Conservation (phyloP, 2,113 vertebrate genomes). For the Sander lucioperca region DNA sequence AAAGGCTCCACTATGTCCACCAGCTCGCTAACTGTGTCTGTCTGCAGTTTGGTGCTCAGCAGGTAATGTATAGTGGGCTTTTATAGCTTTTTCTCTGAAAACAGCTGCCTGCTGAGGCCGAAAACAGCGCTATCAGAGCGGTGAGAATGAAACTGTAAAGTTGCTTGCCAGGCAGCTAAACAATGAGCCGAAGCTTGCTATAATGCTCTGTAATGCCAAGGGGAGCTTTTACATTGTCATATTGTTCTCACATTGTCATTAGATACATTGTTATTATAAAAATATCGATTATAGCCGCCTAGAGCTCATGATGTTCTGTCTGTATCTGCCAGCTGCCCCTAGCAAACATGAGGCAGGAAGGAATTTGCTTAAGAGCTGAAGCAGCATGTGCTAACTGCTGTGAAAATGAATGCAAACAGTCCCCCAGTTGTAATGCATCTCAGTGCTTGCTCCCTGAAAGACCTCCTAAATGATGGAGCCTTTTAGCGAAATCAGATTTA, state of each 20-base stretch:
- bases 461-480: conserved; percentile 72
- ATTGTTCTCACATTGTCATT: not conserved
- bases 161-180: not conserved
- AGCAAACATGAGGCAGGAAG: conserved; percentile 39
- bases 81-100: not conserved
- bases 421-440: conserved; percentile 65
- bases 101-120: not conserved
- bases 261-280: conserved; percentile 3
- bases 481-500: conserved; percentile 78
- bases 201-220: not conserved
- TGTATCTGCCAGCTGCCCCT: conserved; percentile 35
- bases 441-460: conserved; percentile 67
- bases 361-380: conserved; percentile 61
- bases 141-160: not conserved
- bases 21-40: not conserved
- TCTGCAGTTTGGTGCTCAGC: not conserved
- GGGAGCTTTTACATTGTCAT: not conserved
- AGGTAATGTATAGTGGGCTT: not conserved
- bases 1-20: not conserved
- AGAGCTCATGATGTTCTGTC: conserved; percentile 29
- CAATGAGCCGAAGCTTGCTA: not conserved
- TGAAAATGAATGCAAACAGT: conserved; percentile 75
- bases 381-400: conserved; percentile 70
- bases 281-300: not conserved
- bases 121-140: not conserved